Base-by-base conservation (phyloP, 2,888 invertebrate genomes). In the Ennomos fuscantarius region DNA sequence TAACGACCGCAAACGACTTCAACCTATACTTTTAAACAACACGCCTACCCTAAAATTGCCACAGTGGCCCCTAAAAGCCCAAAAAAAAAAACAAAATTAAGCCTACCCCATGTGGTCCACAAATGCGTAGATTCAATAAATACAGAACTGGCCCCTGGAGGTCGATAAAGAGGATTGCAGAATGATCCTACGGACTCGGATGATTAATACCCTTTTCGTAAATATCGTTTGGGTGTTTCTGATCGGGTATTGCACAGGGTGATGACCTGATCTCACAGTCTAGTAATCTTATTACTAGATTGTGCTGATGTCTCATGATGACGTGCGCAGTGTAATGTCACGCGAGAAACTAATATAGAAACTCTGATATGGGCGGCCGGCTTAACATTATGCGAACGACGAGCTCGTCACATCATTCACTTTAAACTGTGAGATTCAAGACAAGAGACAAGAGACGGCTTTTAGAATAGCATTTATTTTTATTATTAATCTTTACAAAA, bases 101-200 rank as follows among this genome's bases (percentile, higher is more conserved):
- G 43, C 41, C 46, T 24, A 59, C 67, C 65, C 65, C 67, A 65
- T 62, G 62, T 65, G 63, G 60, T 45, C 55, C 42, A 42, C 53
- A 60, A 62, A 47, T 60, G 63, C 46, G 52, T 41, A 44, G 44
- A 68, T 68, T 68, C 62, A 68, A 78, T 74, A 74, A 60, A 72
- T 68, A 69, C 66, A 65, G 51, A 76, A 82, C 71, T 60, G 76
- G 66, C 70, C 87, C 84, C 86, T 64, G 55, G 82, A 70, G 84
- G 56, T 70, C 77, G 70, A 82, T 88, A 81, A 81, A 78, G 73
- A 70, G 76, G 72, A 75, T 74, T 70, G 72, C 72, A 69, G 73
- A 73, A 74, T 66, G 60, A 72, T 70, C 74, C 64, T 62, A 69
- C 66, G 77, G 77, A 76, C 76, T 78, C 65, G 44, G 60, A 64